Evolutionary conservation across 1,140 invertebrate species (phyloP).

Genomic region (Tetramorium alpestre): DNA sequence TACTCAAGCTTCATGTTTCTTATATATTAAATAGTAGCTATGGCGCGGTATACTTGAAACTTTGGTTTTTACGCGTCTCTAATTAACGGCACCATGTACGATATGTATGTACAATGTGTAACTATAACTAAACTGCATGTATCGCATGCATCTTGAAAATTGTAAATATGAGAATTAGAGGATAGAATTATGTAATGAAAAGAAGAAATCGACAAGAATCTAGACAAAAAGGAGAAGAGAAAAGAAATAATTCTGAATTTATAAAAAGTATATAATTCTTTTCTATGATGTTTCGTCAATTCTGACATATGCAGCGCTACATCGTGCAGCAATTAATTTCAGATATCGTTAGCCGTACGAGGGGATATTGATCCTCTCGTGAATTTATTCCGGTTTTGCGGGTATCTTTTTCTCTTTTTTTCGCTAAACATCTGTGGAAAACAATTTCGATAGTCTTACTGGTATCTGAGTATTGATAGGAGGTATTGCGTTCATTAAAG

Average conservation of each 20-base stretch:
- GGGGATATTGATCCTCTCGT: neutral
- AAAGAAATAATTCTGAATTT: neutral
- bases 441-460: constrained; percentile 50
- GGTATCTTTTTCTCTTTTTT: constrained; percentile 18
- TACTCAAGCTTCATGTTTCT: constrained; percentile 52
- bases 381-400: neutral
- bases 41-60: constrained; percentile 51
- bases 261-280: constrained; percentile 26
- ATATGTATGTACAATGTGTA: constrained; percentile 24
- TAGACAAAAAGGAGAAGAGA: neutral
- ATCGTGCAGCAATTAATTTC: neutral
- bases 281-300: neutral
- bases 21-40: constrained; percentile 53
- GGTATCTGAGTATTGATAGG: constrained; percentile 64
- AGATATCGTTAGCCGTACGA: neutral
- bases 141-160: constrained; percentile 26
- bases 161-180: constrained; percentile 61
- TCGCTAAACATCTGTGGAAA: constrained; percentile 10
- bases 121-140: constrained; percentile 61
- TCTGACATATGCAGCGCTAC: neutral
- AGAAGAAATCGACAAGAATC: constrained; percentile 27
- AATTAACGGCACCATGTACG: constrained; percentile 67
- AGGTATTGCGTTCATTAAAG: constrained; percentile 70
- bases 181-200: constrained; percentile 46
- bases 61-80: constrained; percentile 67